Evolutionary conservation across 2,113 vertebrate genomes (phyloP), one percentile per base, ranked within the genome.

Genomic region (Terrapene triunguis): DNA sequence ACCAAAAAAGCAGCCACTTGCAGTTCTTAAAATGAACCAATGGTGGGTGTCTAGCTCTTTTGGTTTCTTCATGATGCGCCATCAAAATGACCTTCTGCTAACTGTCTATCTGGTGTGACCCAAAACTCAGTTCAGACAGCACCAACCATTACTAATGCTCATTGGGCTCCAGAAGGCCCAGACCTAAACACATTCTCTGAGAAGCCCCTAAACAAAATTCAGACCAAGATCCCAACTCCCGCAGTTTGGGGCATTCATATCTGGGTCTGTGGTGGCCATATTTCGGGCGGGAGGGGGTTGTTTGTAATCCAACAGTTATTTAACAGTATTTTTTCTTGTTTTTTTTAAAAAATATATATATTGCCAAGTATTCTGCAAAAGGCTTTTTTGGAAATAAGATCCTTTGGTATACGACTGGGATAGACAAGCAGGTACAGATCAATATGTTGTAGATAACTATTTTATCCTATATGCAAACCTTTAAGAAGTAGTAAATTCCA

Each of bases 1-100:
- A 96, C 93, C 92, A 81, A 96, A 96, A 96, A 95, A 89, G 92
- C 93, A 96, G 90, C 90, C 95, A 96, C 90, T 90, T 93, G 96
- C 92, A 94, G 86, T 87, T 88, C 53, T 87, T 65, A 80, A 85
- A 82, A 55, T 87, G 88, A 97, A 51, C 80, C 54, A 78, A 83
- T 54, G 86, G 92, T 89, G 90, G 83, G 84, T 69, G 91, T 80
- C 80, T 89, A 55, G 4, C 57, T 84, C 80, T 80, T 84, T 89
- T 48, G 83, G 48, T 51, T 92, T 93, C 10, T 6, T 47, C 59
- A 25, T 54, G 44, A 80, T 17, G 14, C 5, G 11, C 59, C n/a
- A 38, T 38, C 69, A 2, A 86, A 92, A 91, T 82, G 81, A 62
- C 91, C 89, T 94, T 89, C 89, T 94, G 89, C 85, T 57, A 91